Conservation (phyloP, 2,797 vertebrate genomes). For the Petrocephalus schoutedeni region DNA sequence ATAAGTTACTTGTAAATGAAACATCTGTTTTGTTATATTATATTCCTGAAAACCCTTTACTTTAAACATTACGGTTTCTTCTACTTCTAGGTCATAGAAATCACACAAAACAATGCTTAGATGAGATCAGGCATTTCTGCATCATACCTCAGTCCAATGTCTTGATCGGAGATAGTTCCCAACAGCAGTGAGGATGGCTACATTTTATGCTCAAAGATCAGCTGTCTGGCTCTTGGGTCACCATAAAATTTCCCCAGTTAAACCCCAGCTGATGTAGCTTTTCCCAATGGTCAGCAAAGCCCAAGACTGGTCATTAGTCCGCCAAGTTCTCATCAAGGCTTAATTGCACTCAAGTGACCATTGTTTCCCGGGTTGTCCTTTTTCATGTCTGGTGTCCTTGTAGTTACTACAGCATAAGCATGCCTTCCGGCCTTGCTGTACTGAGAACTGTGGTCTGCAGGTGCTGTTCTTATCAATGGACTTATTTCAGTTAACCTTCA, state of each 20-base stretch:
- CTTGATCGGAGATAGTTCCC: neutral
- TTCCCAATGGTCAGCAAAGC: slow-evolving; percentile 23
- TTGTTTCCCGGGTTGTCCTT: neutral
- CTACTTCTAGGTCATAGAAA: neutral
- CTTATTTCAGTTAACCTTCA: neutral
- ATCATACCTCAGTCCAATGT: neutral
- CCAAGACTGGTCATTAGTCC: slow-evolving; percentile 26
- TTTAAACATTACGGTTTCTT: neutral
- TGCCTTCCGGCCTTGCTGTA: slow-evolving; percentile 42
- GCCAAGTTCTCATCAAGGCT: neutral
- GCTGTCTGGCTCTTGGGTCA: neutral
- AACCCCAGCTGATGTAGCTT: neutral
- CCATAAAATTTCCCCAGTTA: neutral
- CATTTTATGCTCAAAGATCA: neutral
- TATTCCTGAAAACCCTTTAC: neutral
- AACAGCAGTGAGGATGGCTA: neutral
- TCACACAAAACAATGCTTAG: neutral
- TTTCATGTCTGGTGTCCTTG: neutral
- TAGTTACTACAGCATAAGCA: neutral
- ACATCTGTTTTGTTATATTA: neutral
- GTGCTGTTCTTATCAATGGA: neutral
- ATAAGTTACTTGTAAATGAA: neutral
- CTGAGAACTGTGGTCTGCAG: neutral
- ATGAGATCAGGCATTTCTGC: neutral
- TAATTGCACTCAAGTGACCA: slow-evolving; percentile 15